These are phyloP conservation scores for Camptogramma bilineatum DNA, from an alignment of 2,888 invertebrate genomes.

Conservation along the genomic window DNA sequence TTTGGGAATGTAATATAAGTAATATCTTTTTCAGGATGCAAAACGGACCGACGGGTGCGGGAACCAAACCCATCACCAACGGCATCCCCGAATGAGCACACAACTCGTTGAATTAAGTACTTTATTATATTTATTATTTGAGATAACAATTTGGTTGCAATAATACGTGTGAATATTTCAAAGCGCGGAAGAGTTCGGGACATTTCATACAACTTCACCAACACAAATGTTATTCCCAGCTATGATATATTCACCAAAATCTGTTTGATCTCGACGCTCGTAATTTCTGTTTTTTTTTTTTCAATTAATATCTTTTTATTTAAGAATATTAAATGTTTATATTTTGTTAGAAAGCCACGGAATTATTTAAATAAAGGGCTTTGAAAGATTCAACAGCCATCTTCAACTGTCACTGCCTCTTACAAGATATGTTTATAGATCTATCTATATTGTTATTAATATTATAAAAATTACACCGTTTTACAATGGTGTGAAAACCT, in stretches of 20 bases:
- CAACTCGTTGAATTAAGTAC: constrained; percentile 26
- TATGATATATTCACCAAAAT: constrained; percentile 75
- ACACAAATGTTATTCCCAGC: constrained; percentile 60
- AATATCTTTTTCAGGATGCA: constrained; percentile 53
- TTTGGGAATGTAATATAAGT: not conserved
- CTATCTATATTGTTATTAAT: constrained; percentile 32
- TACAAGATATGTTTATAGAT: constrained; percentile 58
- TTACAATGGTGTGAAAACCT: constrained; percentile 27
- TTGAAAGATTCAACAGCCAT: constrained; percentile 38
- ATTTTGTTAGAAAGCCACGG: constrained; percentile 62
- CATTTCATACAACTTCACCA: constrained; percentile 47
- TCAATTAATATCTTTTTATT: constrained; percentile 51
- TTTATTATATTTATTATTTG: constrained; percentile 36
- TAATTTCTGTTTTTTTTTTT: constrained; percentile 64
- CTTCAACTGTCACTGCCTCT: constrained; percentile 56
- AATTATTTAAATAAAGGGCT: constrained; percentile 55
- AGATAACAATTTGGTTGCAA: constrained; percentile 61
- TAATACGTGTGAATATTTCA: constrained; percentile 77
- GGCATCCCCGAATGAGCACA: constrained; percentile 66
- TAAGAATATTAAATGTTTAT: constrained; percentile 67
- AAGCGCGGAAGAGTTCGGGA: constrained; percentile 77
- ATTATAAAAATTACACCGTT: constrained; percentile 22
- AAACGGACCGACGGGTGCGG: constrained; percentile 49
- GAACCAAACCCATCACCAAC: constrained; percentile 63
- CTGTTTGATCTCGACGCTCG: constrained; percentile 77